phyloP scores from a whole-genome alignment of 2,113 vertebrate species.

The Anguilla rostrata region DNA sequence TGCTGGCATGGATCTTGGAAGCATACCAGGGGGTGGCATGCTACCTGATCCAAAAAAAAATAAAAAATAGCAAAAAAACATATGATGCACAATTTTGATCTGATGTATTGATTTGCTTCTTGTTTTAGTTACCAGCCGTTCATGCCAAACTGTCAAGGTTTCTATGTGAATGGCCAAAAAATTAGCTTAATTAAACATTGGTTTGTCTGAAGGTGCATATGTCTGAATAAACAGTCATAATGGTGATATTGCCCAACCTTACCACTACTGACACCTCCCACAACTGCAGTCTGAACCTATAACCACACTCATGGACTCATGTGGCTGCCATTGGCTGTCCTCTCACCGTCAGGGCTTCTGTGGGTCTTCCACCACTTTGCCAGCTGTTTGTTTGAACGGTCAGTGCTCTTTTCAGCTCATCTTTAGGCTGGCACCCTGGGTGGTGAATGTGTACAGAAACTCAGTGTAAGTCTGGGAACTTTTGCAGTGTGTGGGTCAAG shows the following conservation, averaged over 20 bases:
- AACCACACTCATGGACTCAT: not conserved
- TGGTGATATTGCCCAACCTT: not conserved
- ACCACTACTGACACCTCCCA: not conserved
- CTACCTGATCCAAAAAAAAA: constrained; percentile 23
- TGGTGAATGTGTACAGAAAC: not conserved
- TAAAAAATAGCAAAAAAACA: constrained; percentile 42
- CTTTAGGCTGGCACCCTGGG: not conserved
- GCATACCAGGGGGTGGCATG: constrained; percentile 45
- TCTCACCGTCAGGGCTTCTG: no score
- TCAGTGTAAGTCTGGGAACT: not conserved
- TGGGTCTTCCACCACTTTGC: not conserved
- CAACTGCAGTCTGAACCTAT: not conserved
- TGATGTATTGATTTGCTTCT: constrained; percentile 70
- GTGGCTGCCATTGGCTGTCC: not conserved
- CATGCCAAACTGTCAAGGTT: constrained; percentile 48
- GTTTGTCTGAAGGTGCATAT: constrained; percentile 22
- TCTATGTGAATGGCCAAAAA: constrained; percentile 6
- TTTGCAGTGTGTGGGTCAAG: not conserved
- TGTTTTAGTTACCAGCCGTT: constrained; percentile 32
- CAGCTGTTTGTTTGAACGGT: not conserved
- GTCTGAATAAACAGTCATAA: constrained; percentile 26
- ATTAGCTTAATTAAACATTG: constrained; percentile 11
- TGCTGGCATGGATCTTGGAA: constrained; percentile 43
- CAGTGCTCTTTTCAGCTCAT: not conserved
- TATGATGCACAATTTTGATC: constrained; percentile 64